Evolutionary conservation across 2,797 vertebrate genomes (phyloP).

Genomic region (Mormyrus hasselquistii): DNA sequence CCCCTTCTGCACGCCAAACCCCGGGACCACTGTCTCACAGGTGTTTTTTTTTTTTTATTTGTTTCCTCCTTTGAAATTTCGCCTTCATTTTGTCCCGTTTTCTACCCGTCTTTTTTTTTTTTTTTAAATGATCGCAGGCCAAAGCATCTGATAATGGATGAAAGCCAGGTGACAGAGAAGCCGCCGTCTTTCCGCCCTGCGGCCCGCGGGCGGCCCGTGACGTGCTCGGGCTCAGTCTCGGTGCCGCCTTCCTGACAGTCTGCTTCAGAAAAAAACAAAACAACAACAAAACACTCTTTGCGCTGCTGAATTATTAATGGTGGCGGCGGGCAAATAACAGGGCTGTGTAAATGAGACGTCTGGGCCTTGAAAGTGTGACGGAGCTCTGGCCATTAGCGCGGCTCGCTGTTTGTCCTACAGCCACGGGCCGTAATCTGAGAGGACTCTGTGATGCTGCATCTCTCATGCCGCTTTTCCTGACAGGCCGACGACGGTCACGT

Average conservation of each 20-base stretch:
- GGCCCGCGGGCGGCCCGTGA: neutral
- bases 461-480: neutral
- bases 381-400: neutral
- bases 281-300: neutral
- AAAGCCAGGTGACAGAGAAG: neutral
- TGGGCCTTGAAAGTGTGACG: neutral
- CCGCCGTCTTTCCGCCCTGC: neutral
- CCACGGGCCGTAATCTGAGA: neutral
- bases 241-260: neutral
- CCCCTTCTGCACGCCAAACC: too few species aligned
- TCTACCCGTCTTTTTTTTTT: neutral
- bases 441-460: neutral
- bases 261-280: neutral
- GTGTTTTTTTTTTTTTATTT: too few species aligned
- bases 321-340: neutral
- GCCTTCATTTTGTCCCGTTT: neutral
- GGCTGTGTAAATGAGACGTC: neutral
- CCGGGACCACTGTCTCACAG: neutral
- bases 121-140: neutral
- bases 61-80: neutral
- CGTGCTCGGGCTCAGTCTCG: neutral
- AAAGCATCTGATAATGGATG: neutral
- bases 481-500: constrained; percentile 2
- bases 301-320: neutral
- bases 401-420: neutral